Evolutionary conservation across 2,797 vertebrate genomes (phyloP).

Genomic region (Karalla daura): DNA sequence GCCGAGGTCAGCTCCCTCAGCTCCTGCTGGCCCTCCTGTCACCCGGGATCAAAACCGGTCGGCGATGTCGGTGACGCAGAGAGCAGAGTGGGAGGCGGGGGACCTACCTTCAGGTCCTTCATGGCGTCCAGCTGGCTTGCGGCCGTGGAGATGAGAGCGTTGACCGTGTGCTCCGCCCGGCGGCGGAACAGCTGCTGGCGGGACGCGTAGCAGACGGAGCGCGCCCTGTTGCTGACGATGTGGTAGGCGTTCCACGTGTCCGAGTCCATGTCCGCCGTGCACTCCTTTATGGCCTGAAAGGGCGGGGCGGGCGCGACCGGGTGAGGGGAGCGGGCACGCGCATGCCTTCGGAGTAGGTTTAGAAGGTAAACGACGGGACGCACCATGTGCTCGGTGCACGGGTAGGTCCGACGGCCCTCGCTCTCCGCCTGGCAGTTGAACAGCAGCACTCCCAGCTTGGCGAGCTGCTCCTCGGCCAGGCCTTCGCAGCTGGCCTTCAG

Average conservation of each 20-base stretch:
- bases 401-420: conserved; percentile 77
- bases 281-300: conserved; percentile 83
- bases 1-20: conserved; percentile 83
- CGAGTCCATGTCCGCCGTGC: conserved; percentile 85
- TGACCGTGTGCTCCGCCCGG: conserved; percentile 85
- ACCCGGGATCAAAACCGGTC: too few species aligned
- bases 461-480: conserved; percentile 84
- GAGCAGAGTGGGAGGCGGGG: too few species aligned
- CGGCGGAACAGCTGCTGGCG: conserved; percentile 88
- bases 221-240: conserved; percentile 88
- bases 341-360: too few species aligned
- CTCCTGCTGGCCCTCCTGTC: conserved; percentile 85
- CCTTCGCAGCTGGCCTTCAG: conserved; percentile 77
- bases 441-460: conserved; percentile 83
- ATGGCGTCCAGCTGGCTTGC: conserved; percentile 85
- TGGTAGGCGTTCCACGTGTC: conserved; percentile 91
- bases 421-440: conserved; percentile 86
- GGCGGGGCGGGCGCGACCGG: too few species aligned
- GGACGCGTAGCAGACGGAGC: conserved; percentile 85
- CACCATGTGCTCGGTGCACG: conserved; percentile 83
- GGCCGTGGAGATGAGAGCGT: conserved; percentile 85
- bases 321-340: too few species aligned
- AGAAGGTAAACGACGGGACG: too few species aligned
- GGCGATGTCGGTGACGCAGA: too few species aligned
- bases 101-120: conserved; percentile 84